These are phyloP conservation scores for Columbina picui DNA, from an alignment of 2,113 vertebrate species.

Conservation along the genomic window DNA sequence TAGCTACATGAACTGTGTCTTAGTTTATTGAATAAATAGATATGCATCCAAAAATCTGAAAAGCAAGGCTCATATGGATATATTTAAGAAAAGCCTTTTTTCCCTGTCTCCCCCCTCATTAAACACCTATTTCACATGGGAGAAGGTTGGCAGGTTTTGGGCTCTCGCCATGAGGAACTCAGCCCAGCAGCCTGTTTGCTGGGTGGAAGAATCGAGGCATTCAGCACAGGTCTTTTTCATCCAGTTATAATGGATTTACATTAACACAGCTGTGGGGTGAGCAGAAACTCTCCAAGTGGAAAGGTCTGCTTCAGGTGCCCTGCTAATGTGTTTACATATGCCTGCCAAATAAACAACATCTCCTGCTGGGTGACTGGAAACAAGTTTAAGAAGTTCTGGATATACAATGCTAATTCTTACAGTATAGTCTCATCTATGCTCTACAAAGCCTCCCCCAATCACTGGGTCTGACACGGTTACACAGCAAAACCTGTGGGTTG, in stretches of 20 bases:
- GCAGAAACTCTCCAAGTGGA: neutral
- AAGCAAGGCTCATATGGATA: neutral
- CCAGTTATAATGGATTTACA: constrained; percentile 2
- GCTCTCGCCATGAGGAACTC: neutral
- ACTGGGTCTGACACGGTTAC: neutral
- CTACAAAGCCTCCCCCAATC: neutral
- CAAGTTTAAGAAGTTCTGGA: neutral
- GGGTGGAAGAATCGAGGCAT: neutral
- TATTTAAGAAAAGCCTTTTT: neutral
- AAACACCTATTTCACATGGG: neutral
- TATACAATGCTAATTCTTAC: neutral
- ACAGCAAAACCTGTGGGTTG: neutral
- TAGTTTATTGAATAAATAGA: neutral
- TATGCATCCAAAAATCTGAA: neutral
- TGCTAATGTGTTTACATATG: neutral
- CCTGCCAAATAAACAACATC: constrained; percentile 17
- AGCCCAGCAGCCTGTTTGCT: neutral
- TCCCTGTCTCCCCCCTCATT: neutral
- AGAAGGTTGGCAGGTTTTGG: neutral
- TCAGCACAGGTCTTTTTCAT: neutral
- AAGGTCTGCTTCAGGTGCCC: neutral
- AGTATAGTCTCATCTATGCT: neutral
- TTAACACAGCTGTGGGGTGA: neutral
- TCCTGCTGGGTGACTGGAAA: neutral
- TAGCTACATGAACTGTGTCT: neutral